Percentiles rank a stretch among this genome's conserved stretches.
phyloP scores from a whole-genome alignment of 2,888 invertebrate genomes.

The Yponomeuta malinellus region DNA sequence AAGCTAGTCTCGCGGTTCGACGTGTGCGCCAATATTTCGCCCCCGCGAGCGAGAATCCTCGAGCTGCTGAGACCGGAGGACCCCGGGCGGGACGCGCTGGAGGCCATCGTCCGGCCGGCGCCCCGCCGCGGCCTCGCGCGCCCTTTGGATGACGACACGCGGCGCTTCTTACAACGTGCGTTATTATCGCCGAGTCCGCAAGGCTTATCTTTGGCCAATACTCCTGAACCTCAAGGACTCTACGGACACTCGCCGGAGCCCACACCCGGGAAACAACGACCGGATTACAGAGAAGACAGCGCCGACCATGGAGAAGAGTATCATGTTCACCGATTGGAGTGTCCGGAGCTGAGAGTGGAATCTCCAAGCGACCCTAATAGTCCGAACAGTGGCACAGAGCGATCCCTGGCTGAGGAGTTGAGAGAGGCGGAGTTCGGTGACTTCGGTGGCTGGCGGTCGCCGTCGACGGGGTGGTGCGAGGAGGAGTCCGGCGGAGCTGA shows the following conservation, averaged over 20 bases:
- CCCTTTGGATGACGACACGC: conserved; percentile 60
- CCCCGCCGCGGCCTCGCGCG: conserved; percentile 53
- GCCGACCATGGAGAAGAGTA: neutral
- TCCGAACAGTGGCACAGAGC: conserved; percentile 24
- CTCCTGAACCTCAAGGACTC: conserved; percentile 34
- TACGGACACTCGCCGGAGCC: conserved; percentile 15
- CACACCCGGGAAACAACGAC: neutral
- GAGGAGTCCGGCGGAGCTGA: conserved; percentile 44
- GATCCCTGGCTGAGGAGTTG: conserved; percentile 61
- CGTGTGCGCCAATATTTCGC: conserved; percentile 46
- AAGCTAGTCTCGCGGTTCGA: conserved; percentile 59
- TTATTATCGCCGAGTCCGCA: conserved; percentile 51
- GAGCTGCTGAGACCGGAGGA: conserved; percentile 59
- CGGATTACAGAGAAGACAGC: neutral
- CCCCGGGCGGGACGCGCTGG: conserved; percentile 56
- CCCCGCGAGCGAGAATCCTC: conserved; percentile 56
- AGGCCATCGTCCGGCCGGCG: conserved; percentile 60
- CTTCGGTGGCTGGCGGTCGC: conserved; percentile 40
- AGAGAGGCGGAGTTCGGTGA: conserved; percentile 58
- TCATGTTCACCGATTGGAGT: conserved; percentile 15
- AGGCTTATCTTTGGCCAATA: conserved; percentile 31
- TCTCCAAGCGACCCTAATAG: neutral
- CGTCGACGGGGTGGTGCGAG: conserved; percentile 60
- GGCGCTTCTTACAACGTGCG: conserved; percentile 57
- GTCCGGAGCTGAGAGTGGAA: neutral